Evolutionary conservation across 2,113 vertebrate genomes (phyloP).

Genomic region (Oryzias melastigma): DNA sequence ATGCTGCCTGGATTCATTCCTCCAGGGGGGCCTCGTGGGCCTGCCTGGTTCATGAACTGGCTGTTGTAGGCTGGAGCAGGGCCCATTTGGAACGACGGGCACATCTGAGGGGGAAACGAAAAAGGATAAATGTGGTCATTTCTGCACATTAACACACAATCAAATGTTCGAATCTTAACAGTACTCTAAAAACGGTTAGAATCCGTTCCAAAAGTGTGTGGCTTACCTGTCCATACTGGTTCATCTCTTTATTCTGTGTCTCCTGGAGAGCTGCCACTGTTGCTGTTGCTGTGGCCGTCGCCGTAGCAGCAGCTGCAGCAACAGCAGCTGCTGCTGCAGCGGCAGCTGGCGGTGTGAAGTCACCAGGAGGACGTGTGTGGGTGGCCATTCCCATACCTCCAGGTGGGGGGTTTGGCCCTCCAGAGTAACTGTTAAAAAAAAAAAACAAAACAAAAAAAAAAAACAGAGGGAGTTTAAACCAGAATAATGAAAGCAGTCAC

Average conservation of each 20-base stretch:
- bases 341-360: constrained; percentile 95
- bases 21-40: constrained; percentile 91
- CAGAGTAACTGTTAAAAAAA: constrained; percentile 84
- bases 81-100: constrained; percentile 99
- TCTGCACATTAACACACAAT: not conserved
- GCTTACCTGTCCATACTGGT: constrained; percentile 95
- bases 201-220: constrained; percentile 10
- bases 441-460: constrained; percentile 5
- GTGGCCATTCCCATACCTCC: constrained; percentile 94
- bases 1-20: constrained; percentile 94
- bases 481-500: not conserved
- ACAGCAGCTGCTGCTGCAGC: constrained; percentile 92
- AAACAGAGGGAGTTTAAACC: constrained; percentile 14
- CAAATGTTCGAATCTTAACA: not conserved
- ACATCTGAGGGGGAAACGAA: constrained; percentile 84
- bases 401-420: constrained; percentile 86
- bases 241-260: constrained; percentile 99
- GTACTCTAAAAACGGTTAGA: not conserved
- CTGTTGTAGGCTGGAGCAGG: constrained; percentile 94
- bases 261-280: constrained; percentile 97
- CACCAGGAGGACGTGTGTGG: constrained; percentile 87
- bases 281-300: constrained; percentile 93
- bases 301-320: constrained; percentile 90
- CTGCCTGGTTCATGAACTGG: constrained; percentile 98
- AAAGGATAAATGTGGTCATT: not conserved